Evolutionary conservation across 2,113 vertebrate genomes (phyloP), one percentile per base, ranked within the genome.

Genomic region (Copsychus sechellarum): DNA sequence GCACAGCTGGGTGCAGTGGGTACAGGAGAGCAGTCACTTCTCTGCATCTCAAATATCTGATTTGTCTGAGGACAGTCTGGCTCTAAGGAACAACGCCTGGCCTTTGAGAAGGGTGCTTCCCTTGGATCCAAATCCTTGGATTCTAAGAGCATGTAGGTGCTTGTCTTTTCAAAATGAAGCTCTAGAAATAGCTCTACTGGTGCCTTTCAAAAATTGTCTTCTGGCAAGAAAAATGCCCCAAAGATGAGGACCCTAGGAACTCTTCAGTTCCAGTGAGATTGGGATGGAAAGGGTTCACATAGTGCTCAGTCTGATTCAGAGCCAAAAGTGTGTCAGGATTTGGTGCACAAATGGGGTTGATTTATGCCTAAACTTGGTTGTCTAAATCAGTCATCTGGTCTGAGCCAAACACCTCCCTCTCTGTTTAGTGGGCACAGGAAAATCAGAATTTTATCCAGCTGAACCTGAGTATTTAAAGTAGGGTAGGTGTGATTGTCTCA

Each of bases 61-160:
- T 60, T 64, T 69, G 2, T 34, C 18, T 69, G 48, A 72, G 72
- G 7, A 24, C 34, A 69, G 4, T 47, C 29, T 81, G 54, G 21
- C 42, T 67, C 34, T 22, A 34, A 40, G 45, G 21, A 72, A 11
- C 29, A 77, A 4, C 4, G 6, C 22, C 23, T 60, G 38, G 3
- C 14, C 58, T 60, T 38, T 43, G 18, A 23, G 28, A 65, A 48
- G 31, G 21, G 3, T 8, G 9, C 51, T 56, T 84, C 10, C 70
- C 70, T 48, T 78, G 5, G 14, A 53, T 81, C 48, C 57, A 67
- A 69, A 47, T 28, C 18, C 15, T 11, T 53, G 82, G 8, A 3
- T 53, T 8, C 14, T n/a, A 11, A 65, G 4, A 19, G 9, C 0
- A 1, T 34, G 8, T 12, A 18, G 28, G 5, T 65, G 5, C 12